phyloP scores from a whole-genome alignment of 2,888 invertebrate species.

The Microplitis deprimator region DNA sequence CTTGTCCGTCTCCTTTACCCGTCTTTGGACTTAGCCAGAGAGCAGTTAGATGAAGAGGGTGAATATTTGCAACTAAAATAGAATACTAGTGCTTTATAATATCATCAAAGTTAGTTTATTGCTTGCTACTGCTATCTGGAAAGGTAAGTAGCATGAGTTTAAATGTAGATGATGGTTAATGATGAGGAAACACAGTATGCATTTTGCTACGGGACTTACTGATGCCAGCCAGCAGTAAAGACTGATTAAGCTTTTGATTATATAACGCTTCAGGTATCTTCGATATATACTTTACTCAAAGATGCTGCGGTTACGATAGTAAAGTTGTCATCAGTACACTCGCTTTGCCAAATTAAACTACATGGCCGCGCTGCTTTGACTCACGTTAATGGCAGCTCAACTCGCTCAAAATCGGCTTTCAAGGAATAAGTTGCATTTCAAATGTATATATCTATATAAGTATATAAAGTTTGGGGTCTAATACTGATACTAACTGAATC shows the following conservation, averaged over 20 bases:
- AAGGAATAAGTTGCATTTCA: not conserved
- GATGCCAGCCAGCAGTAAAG: not conserved
- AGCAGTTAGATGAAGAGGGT: slow-evolving; percentile 15
- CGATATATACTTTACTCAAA: slow-evolving; percentile 22
- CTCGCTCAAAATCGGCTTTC: not conserved
- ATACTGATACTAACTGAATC: not conserved
- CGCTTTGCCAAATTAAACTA: slow-evolving; percentile 20
- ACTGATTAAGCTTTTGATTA: slow-evolving; percentile 38
- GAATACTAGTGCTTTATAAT: slow-evolving; percentile 5
- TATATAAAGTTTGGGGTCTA: not conserved
- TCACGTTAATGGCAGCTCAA: slow-evolving; percentile 26
- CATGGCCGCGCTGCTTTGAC: slow-evolving; percentile 17
- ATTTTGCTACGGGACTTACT: not conserved
- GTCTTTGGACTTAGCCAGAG: not conserved
- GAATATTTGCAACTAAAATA: slow-evolving; percentile 14
- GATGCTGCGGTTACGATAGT: slow-evolving; percentile 23
- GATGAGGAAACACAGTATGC: not conserved
- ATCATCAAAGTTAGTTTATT: not conserved
- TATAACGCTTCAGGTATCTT: slow-evolving; percentile 36
- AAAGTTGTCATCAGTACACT: slow-evolving; percentile 22
- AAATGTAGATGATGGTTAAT: not conserved
- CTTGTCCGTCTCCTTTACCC: slow-evolving; percentile 16
- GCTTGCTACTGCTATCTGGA: not conserved
- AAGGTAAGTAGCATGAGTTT: not conserved
- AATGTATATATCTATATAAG: not conserved